Evolutionary conservation across 2,888 invertebrate genomes (phyloP), one percentile per base, ranked within the genome.

Genomic region (Conops quadrifasciatus): DNA sequence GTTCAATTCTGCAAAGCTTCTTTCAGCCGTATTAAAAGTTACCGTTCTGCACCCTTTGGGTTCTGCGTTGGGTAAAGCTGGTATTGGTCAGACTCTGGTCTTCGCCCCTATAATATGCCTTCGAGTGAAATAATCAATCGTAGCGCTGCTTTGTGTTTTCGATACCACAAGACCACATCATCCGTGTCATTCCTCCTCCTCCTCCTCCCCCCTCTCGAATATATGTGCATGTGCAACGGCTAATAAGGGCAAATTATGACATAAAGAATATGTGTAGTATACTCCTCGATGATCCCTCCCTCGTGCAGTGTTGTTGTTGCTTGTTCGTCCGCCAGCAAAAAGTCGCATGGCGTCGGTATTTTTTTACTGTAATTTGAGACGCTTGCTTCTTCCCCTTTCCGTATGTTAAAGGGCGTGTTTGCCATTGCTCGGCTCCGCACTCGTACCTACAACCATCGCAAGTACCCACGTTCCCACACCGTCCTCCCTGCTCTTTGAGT

Each of bases 211-310:
- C 53, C 21, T 53, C 36, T 2, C 2, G 53, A n/a, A 36, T 36
- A 36, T 36, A 49, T 16, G 49, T 49, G n/a, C 53, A 21, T 7
- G 21, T 53, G 4, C 49, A 70, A 71, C 71, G 62, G 64, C 71
- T 76, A 76, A 77, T 77, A 75, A 76, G 75, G 75, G 76, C 76
- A 75, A 77, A 77, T 77, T 77, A 77, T 76, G 75, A 76, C 73
- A 75, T 70, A 69, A 71, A 74, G 3, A 49, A 49, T 19, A 15
- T 49, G 49, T 36, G 9, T 9, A 4, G 74, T 73, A 71, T 72
- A 66, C 66, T 36, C 51, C 24, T 64, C 28, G 36, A 21, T 60
- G 36, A 30, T 7, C n/a, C 60, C 60, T 24, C 26, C 15, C 1
- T 53, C 53, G 53, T 19, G 16, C 19, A 21, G 53, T 65, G 49